phyloP scores from a whole-genome alignment of 2,888 invertebrate species.

The Urechis unicinctus region DNA sequence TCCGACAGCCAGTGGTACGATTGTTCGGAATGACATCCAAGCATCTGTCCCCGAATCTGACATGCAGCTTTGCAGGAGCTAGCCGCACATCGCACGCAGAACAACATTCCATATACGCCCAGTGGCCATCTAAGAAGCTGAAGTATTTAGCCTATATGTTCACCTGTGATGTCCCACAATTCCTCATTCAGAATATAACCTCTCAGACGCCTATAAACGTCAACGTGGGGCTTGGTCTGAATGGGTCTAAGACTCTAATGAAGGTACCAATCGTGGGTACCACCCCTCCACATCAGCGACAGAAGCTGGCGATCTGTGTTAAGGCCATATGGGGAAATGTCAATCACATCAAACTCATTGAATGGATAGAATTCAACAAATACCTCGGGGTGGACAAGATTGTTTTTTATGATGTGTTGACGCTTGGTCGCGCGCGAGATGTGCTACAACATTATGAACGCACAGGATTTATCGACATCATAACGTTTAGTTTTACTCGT shows the following conservation, averaged over 20 bases:
- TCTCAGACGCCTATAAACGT: too few relatives aligned
- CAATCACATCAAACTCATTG: too few relatives aligned
- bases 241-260: too few relatives aligned
- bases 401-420: too few relatives aligned
- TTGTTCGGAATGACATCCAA: constrained; percentile 1
- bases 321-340: constrained; percentile 7
- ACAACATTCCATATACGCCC: neutral
- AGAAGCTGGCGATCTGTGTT: constrained; percentile 6
- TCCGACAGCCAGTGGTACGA: neutral
- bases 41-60: neutral
- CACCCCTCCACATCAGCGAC: neutral
- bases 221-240: too few relatives aligned
- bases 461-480: constrained; percentile 8
- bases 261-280: too few relatives aligned
- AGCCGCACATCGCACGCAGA: neutral
- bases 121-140: constrained; percentile 5
- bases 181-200: too few relatives aligned
- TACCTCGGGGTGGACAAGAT: too few relatives aligned
- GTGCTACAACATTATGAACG: constrained; percentile 13
- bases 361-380: constrained; percentile 14
- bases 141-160: constrained; percentile 1
- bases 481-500: neutral
- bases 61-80: neutral
- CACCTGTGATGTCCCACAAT: neutral
- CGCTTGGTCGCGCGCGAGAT: constrained; percentile 4